These are phyloP conservation scores for Cherax destructor DNA, from an alignment of 1,140 invertebrate species.

Conservation along the genomic window DNA sequence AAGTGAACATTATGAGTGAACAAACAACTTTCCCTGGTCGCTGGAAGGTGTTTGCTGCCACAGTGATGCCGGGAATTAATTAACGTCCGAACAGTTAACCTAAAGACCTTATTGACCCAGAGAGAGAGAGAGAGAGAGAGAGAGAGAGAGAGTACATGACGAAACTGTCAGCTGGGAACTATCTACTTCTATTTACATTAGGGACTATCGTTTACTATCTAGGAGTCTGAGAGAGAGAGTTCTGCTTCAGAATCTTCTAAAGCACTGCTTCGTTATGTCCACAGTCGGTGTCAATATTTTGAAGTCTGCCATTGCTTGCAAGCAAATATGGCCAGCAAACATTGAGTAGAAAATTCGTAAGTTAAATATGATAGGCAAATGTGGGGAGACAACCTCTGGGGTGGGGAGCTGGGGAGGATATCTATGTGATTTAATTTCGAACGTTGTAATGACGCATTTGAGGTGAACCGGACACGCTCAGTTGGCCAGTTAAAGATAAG, in stretches of 20 bases:
- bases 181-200: too few species aligned
- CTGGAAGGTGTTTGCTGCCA: not conserved
- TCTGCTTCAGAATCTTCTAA: not conserved
- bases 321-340: constrained; percentile 13
- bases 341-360: not conserved
- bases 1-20: not conserved
- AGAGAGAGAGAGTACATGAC: too few species aligned
- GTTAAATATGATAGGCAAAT: not conserved
- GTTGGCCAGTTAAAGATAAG: too few species aligned
- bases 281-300: constrained; percentile 10
- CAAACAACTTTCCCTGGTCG: not conserved
- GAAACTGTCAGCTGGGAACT: too few species aligned
- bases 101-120: not conserved
- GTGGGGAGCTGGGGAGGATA: not conserved
- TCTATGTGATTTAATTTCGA: constrained; percentile 5
- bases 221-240: not conserved
- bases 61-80: not conserved
- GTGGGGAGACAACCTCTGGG: not conserved
- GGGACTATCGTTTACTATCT: too few species aligned
- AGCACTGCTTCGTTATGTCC: not conserved
- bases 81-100: not conserved
- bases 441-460: not conserved
- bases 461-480: not conserved
- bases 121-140: not conserved
- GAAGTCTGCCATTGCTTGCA: constrained; percentile 8